phyloP scores from a whole-genome alignment of 1,140 invertebrate species.

The Hormaphis cornu region DNA sequence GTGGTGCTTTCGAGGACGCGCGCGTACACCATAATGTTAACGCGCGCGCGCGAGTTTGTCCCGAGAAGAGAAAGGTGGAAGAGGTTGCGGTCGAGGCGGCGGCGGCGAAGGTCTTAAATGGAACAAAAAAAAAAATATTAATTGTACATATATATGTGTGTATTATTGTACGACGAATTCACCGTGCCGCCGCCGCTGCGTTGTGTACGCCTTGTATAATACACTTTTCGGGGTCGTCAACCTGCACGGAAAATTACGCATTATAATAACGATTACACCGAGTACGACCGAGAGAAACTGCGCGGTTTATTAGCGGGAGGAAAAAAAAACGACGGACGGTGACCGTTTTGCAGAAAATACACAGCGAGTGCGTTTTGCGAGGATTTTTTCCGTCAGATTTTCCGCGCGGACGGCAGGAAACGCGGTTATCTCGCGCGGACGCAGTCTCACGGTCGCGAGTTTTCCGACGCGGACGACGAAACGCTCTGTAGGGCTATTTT shows the following conservation, averaged over 20 bases:
- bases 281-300: neutral
- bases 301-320: no score
- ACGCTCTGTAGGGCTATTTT: neutral
- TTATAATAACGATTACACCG: neutral
- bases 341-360: no score
- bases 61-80: conserved; percentile 6
- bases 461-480: conserved; percentile 6
- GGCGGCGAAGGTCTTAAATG: conserved; percentile 11
- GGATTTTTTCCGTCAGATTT: neutral
- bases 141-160: neutral
- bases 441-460: conserved; percentile 22
- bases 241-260: neutral
- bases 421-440: neutral
- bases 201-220: neutral
- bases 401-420: neutral
- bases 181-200: neutral
- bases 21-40: neutral
- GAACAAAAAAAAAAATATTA: neutral
- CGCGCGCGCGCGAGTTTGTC: neutral
- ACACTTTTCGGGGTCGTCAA: neutral
- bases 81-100: neutral
- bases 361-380: no score
- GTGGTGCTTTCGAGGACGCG: no score
- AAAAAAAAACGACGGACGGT: no score
- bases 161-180: conserved; percentile 2